Conservation (phyloP, 2,113 vertebrate genomes). For the Tursiops truncatus region DNA sequence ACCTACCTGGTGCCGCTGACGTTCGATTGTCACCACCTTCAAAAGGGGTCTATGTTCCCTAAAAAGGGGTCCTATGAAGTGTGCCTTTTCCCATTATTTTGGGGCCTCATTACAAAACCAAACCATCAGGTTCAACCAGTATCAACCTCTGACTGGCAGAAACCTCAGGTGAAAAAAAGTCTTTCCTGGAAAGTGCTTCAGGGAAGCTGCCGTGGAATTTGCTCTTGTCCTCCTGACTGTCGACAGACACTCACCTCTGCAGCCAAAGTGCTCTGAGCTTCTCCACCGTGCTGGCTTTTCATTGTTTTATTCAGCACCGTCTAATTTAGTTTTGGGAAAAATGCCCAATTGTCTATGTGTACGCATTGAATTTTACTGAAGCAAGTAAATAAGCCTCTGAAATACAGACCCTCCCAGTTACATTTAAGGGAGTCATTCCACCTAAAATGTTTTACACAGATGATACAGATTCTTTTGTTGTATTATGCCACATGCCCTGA, state of each 20-base stretch:
- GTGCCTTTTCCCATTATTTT: not conserved
- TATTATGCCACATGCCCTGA: not conserved
- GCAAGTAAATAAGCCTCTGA: constrained; percentile 18
- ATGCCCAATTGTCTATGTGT: constrained; percentile 30
- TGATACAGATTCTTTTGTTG: not conserved
- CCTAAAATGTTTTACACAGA: not conserved
- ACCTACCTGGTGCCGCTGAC: not conserved
- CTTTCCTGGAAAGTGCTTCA: not conserved
- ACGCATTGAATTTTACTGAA: constrained; percentile 36
- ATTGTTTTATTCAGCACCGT: not conserved
- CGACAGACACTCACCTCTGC: not conserved
- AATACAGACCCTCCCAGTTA: not conserved
- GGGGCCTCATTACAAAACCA: not conserved
- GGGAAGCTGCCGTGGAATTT: not conserved
- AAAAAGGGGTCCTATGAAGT: constrained; percentile 6
- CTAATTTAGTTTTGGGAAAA: constrained; percentile 37
- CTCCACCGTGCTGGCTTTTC: not conserved
- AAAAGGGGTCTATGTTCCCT: not conserved
- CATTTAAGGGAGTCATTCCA: not conserved
- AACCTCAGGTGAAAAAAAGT: constrained; percentile 34
- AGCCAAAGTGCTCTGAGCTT: not conserved
- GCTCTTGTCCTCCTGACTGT: rapidly evolving
- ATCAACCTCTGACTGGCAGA: constrained; percentile 48
- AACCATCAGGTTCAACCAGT: not conserved
- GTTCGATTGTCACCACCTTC: not conserved